These are phyloP conservation scores for Uropsilus gracilis DNA, from an alignment of 2,113 vertebrate genomes.

Conservation along the genomic window DNA sequence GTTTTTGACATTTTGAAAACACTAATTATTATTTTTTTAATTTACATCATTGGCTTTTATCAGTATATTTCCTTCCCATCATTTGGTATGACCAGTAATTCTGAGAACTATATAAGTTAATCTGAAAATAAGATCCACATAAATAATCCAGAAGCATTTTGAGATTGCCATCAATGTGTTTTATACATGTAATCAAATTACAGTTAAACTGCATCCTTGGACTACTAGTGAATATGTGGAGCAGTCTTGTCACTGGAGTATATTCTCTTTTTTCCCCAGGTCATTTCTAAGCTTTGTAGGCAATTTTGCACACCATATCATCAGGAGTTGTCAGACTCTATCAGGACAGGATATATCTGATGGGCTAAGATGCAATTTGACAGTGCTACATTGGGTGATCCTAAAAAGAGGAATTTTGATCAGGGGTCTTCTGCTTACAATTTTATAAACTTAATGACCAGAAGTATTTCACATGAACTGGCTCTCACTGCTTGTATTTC, in stretches of 20 bases:
- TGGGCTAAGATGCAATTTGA: neutral
- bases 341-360: neutral
- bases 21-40: slow-evolving; percentile 13
- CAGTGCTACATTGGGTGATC: neutral
- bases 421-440: neutral
- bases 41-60: neutral
- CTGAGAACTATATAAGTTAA: neutral
- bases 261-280: neutral
- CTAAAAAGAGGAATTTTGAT: neutral
- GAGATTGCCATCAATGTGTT: neutral
- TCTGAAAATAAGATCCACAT: neutral
- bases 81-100: neutral
- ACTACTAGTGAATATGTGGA: neutral
- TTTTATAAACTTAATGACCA: neutral
- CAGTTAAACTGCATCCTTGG: neutral
- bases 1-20: neutral
- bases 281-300: neutral
- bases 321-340: neutral
- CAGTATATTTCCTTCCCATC: neutral
- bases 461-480: neutral
- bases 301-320: neutral
- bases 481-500: neutral
- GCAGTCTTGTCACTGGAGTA: neutral
- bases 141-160: neutral
- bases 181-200: neutral